phyloP scores from a whole-genome alignment of 2,888 invertebrate genomes.

The Tinea pellionella region DNA sequence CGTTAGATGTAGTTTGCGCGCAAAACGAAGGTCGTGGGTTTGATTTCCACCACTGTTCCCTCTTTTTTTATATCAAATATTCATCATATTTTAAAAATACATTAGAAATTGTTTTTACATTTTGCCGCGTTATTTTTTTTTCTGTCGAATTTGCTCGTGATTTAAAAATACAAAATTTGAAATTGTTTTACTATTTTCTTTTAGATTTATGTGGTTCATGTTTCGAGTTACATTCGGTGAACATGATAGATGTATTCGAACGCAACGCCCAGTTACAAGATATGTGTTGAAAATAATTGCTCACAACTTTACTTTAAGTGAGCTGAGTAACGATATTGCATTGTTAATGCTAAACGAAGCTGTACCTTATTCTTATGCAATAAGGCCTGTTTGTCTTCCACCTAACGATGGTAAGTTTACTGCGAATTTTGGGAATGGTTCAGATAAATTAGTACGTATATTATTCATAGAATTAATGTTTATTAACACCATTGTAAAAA shows the following conservation, averaged over 20 bases:
- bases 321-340: slow-evolving; percentile 88
- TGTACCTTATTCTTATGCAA: slow-evolving; percentile 78
- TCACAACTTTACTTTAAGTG: slow-evolving; percentile 83
- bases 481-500: no score
- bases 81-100: no score
- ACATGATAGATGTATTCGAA: slow-evolving; percentile 81
- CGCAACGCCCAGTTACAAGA: slow-evolving; percentile 75
- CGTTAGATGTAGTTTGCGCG: no score
- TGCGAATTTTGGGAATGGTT: not conserved
- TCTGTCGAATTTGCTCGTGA: no score
- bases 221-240: slow-evolving; percentile 89
- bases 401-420: slow-evolving; percentile 50
- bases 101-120: no score
- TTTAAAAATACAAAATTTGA: no score
- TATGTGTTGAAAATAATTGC: slow-evolving; percentile 78
- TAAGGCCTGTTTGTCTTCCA: slow-evolving; percentile 87
- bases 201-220: slow-evolving; percentile 90
- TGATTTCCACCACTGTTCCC: no score
- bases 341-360: slow-evolving; percentile 80
- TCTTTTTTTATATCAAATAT: no score
- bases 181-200: not conserved
- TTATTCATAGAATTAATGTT: no score
- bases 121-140: no score
- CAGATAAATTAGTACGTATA: no score
- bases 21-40: no score